Conservation (phyloP, 37 sponge, comb jelly and placozoan species). For the Ianthella basta region DNA sequence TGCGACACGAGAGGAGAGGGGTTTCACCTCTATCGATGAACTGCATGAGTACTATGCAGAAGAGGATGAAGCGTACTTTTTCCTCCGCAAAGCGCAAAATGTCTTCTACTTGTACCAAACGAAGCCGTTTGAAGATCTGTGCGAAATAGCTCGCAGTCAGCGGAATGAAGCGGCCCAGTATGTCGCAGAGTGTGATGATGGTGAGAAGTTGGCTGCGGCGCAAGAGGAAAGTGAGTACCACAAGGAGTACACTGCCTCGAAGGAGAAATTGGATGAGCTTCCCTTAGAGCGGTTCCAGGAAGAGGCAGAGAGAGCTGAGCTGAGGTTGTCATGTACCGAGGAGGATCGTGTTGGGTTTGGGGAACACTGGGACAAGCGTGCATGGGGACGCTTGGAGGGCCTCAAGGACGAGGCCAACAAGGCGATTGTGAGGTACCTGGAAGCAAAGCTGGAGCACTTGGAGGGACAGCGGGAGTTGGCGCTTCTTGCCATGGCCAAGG, state of each 20-base stretch:
- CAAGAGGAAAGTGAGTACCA: slow-evolving; percentile 40
- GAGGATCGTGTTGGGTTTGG: slow-evolving; percentile 34
- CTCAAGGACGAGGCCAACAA: slow-evolving; percentile 42
- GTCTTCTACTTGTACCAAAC: slow-evolving; percentile 32
- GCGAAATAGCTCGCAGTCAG: slow-evolving; percentile 34
- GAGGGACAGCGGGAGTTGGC: slow-evolving; percentile 50
- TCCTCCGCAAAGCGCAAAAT: slow-evolving; percentile 26
- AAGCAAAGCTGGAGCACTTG: slow-evolving; percentile 24
- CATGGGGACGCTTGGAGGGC: slow-evolving; percentile 15
- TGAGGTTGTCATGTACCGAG: slow-evolving; percentile 16
- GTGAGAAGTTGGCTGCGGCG: slow-evolving; percentile 30
- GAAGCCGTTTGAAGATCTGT: slow-evolving; percentile 53
- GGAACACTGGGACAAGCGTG: slow-evolving; percentile 31
- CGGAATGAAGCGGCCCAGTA: slow-evolving; percentile 32
- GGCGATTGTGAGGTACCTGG: slow-evolving; percentile 37
- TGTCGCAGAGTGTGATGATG: neutral
- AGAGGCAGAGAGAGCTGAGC: slow-evolving; percentile 47
- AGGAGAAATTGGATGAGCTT: slow-evolving; percentile 27
- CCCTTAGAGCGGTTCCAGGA: slow-evolving; percentile 11
- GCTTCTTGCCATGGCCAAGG: slow-evolving; percentile 54
- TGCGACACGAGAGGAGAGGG: neutral
- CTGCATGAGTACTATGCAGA: slow-evolving; percentile 46
- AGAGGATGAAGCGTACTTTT: slow-evolving; percentile 44
- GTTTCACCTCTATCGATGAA: slow-evolving; percentile 35
- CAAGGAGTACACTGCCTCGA: slow-evolving; percentile 38